These are phyloP conservation scores for Melipona quadrifasciata DNA, from an alignment of 1,140 invertebrate genomes.

Conservation along the genomic window DNA sequence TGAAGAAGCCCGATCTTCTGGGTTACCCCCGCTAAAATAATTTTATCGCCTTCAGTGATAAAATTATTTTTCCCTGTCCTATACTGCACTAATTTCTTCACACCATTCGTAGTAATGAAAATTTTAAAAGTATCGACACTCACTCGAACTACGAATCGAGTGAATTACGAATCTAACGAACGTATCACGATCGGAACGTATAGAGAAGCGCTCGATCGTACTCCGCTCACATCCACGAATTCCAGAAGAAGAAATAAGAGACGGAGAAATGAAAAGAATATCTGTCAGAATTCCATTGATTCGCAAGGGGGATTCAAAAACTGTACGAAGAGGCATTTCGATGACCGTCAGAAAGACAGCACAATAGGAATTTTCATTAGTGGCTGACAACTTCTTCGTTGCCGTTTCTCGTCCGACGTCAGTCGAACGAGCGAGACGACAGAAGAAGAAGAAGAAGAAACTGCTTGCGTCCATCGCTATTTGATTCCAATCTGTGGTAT, in stretches of 20 bases:
- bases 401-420: too few relatives aligned
- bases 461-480: not conserved
- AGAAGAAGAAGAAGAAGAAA: not conserved
- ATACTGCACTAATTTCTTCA: too few relatives aligned
- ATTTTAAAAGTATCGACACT: too few relatives aligned
- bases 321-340: not conserved
- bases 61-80: too few relatives aligned
- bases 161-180: too few relatives aligned
- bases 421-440: not conserved
- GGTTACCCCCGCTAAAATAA: too few relatives aligned
- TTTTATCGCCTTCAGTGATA: too few relatives aligned
- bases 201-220: not conserved
- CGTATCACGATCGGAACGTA: too few relatives aligned
- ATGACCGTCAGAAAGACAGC: not conserved
- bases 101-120: too few relatives aligned
- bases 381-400: not conserved
- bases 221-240: not conserved
- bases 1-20: too few relatives aligned
- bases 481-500: not conserved
- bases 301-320: not conserved
- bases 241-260: too few relatives aligned
- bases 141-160: too few relatives aligned
- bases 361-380: conserved; percentile 12
- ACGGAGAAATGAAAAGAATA: not conserved
- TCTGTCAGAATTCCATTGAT: not conserved